Conservation (phyloP, 2,797 vertebrate species). For the Scolopax rusticola region DNA sequence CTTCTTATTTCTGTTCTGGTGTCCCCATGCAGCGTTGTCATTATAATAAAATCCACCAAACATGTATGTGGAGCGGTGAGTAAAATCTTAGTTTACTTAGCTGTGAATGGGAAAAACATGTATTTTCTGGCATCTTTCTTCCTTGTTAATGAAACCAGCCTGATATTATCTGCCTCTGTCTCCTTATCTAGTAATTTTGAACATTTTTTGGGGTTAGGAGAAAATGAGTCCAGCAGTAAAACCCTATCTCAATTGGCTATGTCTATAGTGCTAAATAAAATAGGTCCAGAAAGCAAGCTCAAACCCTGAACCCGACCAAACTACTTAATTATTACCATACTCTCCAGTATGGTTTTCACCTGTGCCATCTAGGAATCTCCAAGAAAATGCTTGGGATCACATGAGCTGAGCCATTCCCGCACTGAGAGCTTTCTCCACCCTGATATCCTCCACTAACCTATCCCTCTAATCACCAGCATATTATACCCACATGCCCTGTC, state of each 20-base stretch:
- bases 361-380: neutral
- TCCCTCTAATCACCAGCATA: neutral
- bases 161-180: neutral
- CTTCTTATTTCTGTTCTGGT: neutral
- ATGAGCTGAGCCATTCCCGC: neutral
- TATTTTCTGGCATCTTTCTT: neutral
- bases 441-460: neutral
- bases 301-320: neutral
- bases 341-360: neutral
- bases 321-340: conserved; percentile 28
- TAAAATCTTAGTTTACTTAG: neutral
- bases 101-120: neutral
- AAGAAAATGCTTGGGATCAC: neutral
- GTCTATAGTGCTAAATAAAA: neutral
- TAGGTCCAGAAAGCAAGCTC: neutral
- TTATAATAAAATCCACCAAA: neutral
- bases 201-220: neutral
- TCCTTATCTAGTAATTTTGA: neutral
- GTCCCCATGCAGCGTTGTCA: neutral
- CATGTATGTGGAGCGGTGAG: rapidly evolving
- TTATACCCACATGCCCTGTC: neutral
- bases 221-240: conserved; percentile 38
- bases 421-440: neutral
- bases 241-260: conserved; percentile 1
- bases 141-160: neutral